Evolutionary conservation across 2,113 vertebrate species (phyloP).

Genomic region (Hassar affinis): DNA sequence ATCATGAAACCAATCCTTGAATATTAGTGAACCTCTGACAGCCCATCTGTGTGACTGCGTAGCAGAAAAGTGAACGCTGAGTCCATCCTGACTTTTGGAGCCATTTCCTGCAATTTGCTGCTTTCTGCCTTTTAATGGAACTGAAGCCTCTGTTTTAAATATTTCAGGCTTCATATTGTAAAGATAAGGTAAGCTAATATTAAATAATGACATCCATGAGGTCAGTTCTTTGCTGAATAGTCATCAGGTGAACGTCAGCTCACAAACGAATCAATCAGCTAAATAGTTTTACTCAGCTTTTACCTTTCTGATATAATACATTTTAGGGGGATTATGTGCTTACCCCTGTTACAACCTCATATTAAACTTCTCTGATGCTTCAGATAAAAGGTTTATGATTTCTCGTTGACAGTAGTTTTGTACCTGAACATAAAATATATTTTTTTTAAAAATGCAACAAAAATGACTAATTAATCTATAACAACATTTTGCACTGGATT

Average conservation of each 20-base stretch:
- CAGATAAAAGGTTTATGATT: conserved; percentile 1
- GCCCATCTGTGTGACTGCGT: conserved; percentile 38
- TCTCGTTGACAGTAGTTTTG: neutral
- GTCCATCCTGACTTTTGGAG: conserved; percentile 6
- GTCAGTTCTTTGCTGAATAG: neutral
- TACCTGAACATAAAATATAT: neutral
- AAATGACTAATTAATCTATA: conserved; percentile 29
- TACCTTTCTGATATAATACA: conserved; percentile 18
- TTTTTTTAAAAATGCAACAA: neutral
- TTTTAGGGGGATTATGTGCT: neutral
- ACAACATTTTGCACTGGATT: conserved; percentile 51
- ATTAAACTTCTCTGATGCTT: conserved; percentile 1
- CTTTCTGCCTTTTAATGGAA: conserved; percentile 1
- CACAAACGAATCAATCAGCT: too few relatives aligned
- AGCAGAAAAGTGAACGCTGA: conserved; percentile 16
- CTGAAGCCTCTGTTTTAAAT: neutral
- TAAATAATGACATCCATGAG: neutral
- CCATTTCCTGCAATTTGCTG: neutral
- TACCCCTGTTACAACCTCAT: neutral
- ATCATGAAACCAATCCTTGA: neutral
- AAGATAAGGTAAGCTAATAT: neutral
- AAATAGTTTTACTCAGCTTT: neutral
- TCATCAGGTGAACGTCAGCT: neutral
- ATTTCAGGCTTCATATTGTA: neutral
- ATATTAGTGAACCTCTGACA: conserved; percentile 49